These are phyloP conservation scores for Paedocypris micromegethes DNA, from an alignment of 2,797 vertebrate genomes.

Conservation along the genomic window DNA sequence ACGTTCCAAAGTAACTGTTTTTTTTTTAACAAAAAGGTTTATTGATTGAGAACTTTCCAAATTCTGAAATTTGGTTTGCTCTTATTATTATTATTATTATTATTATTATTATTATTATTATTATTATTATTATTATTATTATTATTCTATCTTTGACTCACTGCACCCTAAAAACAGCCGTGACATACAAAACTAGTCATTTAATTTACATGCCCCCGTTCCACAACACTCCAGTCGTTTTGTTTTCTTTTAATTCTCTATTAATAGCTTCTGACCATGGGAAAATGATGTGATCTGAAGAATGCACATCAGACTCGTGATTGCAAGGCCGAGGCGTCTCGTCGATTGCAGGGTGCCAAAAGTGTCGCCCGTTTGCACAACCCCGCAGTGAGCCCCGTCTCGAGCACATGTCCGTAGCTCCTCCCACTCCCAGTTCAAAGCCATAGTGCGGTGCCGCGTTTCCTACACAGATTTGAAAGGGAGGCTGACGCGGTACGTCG, in stretches of 20 bases:
- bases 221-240: background rate
- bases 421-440: slow-evolving; percentile 30
- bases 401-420: slow-evolving; percentile 55
- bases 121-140: too few relatives aligned
- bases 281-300: slow-evolving; percentile 29
- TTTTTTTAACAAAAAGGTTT: too few relatives aligned
- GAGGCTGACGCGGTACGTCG: background rate
- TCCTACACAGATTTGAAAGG: background rate
- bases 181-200: background rate
- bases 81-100: too few relatives aligned
- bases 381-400: slow-evolving; percentile 23
- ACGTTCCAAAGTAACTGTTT: too few relatives aligned
- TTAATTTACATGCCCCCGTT: slow-evolving; percentile 18
- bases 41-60: too few relatives aligned
- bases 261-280: slow-evolving; percentile 22
- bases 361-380: slow-evolving; percentile 20
- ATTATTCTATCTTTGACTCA: too few relatives aligned
- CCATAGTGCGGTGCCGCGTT: slow-evolving; percentile 11
- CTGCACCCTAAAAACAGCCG: too few relatives aligned
- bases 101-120: too few relatives aligned
- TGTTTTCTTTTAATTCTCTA: slow-evolving; percentile 11
- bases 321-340: background rate
- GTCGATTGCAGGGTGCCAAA: slow-evolving; percentile 40
- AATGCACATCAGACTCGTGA: slow-evolving; percentile 14
- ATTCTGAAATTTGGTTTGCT: too few relatives aligned